These are phyloP conservation scores for Thripadectes ignobilis DNA, from an alignment of 2,797 vertebrate genomes.

Conservation along the genomic window DNA sequence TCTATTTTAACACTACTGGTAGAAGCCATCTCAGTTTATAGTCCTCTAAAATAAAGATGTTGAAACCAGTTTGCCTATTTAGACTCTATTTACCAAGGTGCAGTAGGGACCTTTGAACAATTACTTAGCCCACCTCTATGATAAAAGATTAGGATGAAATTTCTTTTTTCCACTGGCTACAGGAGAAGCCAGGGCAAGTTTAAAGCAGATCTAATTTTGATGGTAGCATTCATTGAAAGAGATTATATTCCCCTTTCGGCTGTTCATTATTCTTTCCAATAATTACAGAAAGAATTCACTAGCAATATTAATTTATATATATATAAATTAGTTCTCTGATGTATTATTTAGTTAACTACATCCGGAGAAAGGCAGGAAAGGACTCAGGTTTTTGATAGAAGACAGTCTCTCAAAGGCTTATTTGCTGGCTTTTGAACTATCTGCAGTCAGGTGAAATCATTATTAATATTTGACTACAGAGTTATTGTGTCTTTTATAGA, in stretches of 20 bases:
- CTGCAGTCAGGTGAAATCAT: neutral
- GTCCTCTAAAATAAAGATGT: neutral
- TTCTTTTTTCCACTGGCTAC: neutral
- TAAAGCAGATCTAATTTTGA: neutral
- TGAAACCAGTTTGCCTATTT: neutral
- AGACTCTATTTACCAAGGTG: neutral
- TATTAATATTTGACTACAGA: neutral
- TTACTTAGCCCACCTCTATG: neutral
- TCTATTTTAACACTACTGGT: neutral
- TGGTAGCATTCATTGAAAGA: neutral
- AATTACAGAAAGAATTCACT: neutral
- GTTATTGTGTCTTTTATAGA: neutral
- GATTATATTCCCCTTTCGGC: neutral
- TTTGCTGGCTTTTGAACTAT: neutral
- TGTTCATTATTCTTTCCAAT: neutral
- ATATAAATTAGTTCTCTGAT: neutral
- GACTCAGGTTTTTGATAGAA: neutral
- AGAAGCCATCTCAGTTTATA: neutral
- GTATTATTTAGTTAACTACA: neutral
- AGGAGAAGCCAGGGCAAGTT: neutral
- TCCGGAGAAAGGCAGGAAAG: neutral
- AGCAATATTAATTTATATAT: neutral
- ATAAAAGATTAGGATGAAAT: neutral
- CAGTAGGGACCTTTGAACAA: neutral
- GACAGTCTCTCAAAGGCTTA: neutral